Evolutionary conservation across 2,113 vertebrate genomes (phyloP), one percentile per base, ranked within the genome.

Genomic region (Felis chaus): DNA sequence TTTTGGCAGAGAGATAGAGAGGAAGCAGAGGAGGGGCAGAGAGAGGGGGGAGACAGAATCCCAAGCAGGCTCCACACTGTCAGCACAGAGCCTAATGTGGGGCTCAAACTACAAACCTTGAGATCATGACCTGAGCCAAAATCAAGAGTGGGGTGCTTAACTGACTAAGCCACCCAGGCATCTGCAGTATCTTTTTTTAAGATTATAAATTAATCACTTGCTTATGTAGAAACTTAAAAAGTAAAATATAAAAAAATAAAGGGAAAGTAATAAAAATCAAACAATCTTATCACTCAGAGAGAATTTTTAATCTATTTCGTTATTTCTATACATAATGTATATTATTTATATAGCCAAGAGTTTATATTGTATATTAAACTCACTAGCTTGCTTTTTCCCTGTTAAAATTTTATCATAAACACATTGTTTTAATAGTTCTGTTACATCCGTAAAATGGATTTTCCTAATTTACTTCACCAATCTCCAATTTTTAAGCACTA

Each of bases 221-320:
- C 29, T 90, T 96, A 29, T 48, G 13, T 55, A 86, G 41, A 94
- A 92, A 90, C 3, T 88, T 84, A 74, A 61, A 78, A 85, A 80
- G 63, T 84, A 81, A 74, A 93, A 69, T 83, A n/a, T 80, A 33
- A 73, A 94, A 76, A 66, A 79, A 41, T 12, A 74, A 45, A 79
- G 74, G 27, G 15, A 83, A 93, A 89, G 4, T 7, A 66, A 48
- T 82, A 96, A 94, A 97, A 95, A 61, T 66, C 11, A 94, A 87
- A 39, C 5, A 91, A 82, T 79, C 39, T 55, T 89, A 94, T 57
- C 68, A 93, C 48, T 91, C 71, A 89, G 31, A 78, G 36, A 79
- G 76, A 80, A 89, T 94, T 97, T 96, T 95, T 76, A n/a, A 89
- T 83, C n/a, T 85, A 53, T 73, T 97, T 97, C 21, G 21, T 31